Conservation (phyloP, 2,113 vertebrate genomes). For the Paradoxurus hermaphroditus region DNA sequence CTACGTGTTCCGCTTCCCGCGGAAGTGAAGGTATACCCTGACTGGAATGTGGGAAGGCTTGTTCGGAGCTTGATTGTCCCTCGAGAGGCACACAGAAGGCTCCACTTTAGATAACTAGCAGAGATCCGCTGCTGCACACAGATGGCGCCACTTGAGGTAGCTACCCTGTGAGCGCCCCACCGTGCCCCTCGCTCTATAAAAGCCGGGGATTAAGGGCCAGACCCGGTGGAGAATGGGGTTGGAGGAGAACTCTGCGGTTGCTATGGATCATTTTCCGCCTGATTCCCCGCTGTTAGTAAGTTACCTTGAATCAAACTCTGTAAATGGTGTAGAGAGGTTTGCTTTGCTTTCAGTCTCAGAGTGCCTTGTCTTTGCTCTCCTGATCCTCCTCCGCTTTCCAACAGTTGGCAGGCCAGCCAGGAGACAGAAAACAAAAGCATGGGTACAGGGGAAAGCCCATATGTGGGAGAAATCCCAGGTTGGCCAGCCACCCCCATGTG, state of each 20-base stretch:
- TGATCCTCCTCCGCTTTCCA: neutral
- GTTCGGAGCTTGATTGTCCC: neutral
- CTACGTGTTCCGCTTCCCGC: neutral
- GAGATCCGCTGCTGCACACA: neutral
- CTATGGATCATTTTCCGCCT: no score
- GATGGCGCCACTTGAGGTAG: neutral
- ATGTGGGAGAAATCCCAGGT: neutral
- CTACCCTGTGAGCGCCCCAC: neutral
- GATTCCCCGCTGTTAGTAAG: neutral
- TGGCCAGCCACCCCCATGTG: neutral
- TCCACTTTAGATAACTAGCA: neutral
- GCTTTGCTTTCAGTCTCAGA: neutral
- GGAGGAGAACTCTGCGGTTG: rapidly evolving
- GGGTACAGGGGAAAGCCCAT: neutral
- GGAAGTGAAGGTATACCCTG: neutral
- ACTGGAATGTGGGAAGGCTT: neutral
- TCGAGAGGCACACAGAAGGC: neutral
- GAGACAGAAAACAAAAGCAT: neutral
- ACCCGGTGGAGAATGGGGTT: rapidly evolving
- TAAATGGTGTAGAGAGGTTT: neutral
- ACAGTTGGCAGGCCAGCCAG: neutral
- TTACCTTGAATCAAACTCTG: neutral
- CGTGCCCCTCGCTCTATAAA: neutral
- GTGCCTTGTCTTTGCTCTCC: neutral
- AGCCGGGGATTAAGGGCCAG: neutral